Percentiles rank a stretch among this genome's conserved stretches.
phyloP scores from a whole-genome alignment of 2,113 vertebrate genomes.

The Vireo altiloquus region DNA sequence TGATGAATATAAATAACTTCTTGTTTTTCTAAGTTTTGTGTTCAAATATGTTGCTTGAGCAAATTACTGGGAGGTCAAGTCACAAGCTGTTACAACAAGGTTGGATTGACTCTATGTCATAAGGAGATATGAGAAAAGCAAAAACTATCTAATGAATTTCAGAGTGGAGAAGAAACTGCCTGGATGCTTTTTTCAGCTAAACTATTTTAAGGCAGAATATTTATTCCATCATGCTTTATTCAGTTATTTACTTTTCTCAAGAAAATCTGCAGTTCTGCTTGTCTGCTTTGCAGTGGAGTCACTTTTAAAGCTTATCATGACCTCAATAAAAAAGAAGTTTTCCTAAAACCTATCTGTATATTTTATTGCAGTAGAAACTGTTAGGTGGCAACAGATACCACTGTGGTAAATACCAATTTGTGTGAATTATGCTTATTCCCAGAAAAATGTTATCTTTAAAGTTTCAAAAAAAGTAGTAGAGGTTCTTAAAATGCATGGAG shows the following conservation, averaged over 20 bases:
- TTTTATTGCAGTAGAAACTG: background rate
- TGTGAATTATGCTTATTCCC: background rate
- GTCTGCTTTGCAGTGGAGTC: background rate
- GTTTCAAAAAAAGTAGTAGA: background rate
- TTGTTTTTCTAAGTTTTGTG: background rate
- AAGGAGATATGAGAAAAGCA: background rate
- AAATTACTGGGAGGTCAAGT: background rate
- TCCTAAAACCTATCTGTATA: background rate
- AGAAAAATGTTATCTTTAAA: background rate
- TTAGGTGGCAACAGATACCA: background rate
- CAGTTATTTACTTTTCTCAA: background rate
- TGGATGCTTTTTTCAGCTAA: background rate
- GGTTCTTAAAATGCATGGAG: background rate
- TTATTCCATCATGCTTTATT: background rate
- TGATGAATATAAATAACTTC: background rate
- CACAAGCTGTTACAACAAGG: background rate
- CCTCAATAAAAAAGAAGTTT: background rate
- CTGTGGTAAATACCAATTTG: background rate
- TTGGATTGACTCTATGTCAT: background rate
- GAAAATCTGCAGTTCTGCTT: background rate
- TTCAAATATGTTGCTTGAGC: background rate
- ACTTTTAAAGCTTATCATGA: background rate
- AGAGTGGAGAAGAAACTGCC: background rate
- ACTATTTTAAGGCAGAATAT: background rate
- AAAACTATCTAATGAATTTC: background rate